Base-by-base conservation (phyloP, 1,140 invertebrate genomes). In the Neoseiulus cucumeris region DNA sequence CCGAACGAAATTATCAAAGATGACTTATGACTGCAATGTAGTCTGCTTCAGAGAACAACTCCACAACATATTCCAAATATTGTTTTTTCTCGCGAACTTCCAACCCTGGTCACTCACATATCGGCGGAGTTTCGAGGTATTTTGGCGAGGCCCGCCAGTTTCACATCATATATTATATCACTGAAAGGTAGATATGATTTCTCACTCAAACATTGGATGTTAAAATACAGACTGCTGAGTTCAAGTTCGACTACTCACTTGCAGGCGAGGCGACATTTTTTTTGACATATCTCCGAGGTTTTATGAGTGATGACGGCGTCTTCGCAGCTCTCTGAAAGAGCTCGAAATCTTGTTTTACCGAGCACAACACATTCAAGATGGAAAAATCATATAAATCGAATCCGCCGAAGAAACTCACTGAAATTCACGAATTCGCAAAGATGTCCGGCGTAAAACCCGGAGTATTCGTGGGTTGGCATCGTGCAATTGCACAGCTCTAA, bases 391-490 rank as follows among this genome's bases (percentile, higher is more conserved):
- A 14, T 12, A n/a, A n/a, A 44, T 44, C 42, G 42, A 44, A 44
- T 12, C 42, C 12, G 12, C n/a, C 12, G 9, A 9, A 9, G 33
- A 14, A 5, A 59, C 51, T 59, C 33, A 59, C 51, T 59, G 51
- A 59, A 59, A 33, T 59, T 9, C 14, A 17, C 22, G 51, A 59
- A 59, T 20, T 59, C 51, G 51, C 51, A 59, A 4, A 59, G 51
- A 14, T 33, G 17, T 29, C 51, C 17, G 4, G 33, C 22, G 22
- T 59, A 59, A 25, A 33, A 2, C 2, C 17, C 51, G 22, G 51
- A 59, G 22, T 18, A 59, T 25, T 59, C 51, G 33, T 59, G 25
- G 14, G 51, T 59, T 59, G 51, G 51, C 51, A 59, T 59, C 4
- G 51, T 59, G 9, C 51, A 59, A 9, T 59, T 59, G 51, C 51